Evolutionary conservation across 1,140 invertebrate genomes (phyloP), one percentile per base, ranked within the genome.

Genomic region (Penaeus vannamei): DNA sequence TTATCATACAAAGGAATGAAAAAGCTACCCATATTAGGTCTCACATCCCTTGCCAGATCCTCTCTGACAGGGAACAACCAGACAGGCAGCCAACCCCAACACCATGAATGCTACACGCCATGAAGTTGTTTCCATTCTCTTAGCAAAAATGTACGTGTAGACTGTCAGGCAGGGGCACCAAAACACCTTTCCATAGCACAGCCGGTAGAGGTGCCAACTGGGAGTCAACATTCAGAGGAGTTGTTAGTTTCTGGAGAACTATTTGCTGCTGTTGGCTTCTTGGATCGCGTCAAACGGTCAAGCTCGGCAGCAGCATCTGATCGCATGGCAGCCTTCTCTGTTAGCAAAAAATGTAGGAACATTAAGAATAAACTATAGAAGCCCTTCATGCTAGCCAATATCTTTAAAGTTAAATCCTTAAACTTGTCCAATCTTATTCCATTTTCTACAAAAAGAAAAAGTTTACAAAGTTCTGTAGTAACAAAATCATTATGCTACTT

Each of bases 231-330:
- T 77, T 89, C 87, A 29, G 87, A 89, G 60, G 87, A 89, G 72
- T 89, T 89, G 72, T 86, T 84, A 26, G 82, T 89, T 60, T 85
- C 82, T 84, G 87, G 32, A 64, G 81, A n/a, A 77, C 61, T 84
- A 29, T 36, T 61, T 84, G 87, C 10, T 76, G 59, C 36, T 62
- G 87, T 66, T 20, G 84, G 77, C 77, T 96, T 96, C 92, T 96
- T 96, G 86, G 95, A 95, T 92, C 95, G 94, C 85, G 97, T 96
- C 92, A 98, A 95, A 88, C 97, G 95, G 93, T 98, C 97, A 29
- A 98, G 94, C 93, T 98, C 97, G n/a, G 97, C 97, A 36, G 96
- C 97, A 36, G 97, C 97, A 93, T 98, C 97, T 20, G 96, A 96
- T 84, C 97, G 95, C 93, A 97, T 96, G 7, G 96, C 94, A 90